phyloP scores from a whole-genome alignment of 2,113 vertebrate genomes.

The Saiga tatarica region DNA sequence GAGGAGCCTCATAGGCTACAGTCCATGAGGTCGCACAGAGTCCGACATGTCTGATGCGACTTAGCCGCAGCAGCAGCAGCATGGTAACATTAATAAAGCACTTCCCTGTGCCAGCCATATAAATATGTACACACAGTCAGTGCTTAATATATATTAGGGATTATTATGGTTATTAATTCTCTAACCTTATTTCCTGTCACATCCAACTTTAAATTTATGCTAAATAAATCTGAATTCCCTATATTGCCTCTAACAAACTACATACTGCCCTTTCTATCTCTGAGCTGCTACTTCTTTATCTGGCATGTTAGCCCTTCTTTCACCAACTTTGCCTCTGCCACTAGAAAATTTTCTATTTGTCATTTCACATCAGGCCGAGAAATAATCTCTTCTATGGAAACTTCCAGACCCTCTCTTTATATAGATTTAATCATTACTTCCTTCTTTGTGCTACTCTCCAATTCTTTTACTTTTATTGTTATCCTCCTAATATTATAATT shows the following conservation, averaged over 20 bases:
- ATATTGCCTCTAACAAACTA: too few species aligned
- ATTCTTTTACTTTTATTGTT: neutral
- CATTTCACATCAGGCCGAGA: neutral
- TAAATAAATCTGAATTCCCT: neutral
- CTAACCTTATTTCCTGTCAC: neutral
- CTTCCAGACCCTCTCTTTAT: neutral
- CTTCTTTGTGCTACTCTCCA: neutral
- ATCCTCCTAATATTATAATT: neutral
- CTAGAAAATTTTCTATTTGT: neutral
- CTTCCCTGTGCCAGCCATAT: neutral
- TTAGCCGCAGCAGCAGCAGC: too few species aligned
- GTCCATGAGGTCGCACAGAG: too few species aligned
- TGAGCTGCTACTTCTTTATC: neutral
- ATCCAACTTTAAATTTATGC: neutral
- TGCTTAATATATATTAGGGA: neutral
- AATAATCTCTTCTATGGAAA: neutral
- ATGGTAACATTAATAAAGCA: neutral
- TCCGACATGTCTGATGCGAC: rapidly evolving
- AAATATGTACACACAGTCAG: neutral
- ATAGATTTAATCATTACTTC: neutral
- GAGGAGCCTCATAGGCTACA: too few species aligned
- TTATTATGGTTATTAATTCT: neutral
- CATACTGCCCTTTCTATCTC: neutral
- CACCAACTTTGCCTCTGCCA: neutral
- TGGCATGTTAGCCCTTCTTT: neutral